Percentiles rank a stretch among this genome's conserved stretches.
Evolutionary conservation across 2,113 vertebrate species (phyloP).

Genomic region (Bucco capensis): DNA sequence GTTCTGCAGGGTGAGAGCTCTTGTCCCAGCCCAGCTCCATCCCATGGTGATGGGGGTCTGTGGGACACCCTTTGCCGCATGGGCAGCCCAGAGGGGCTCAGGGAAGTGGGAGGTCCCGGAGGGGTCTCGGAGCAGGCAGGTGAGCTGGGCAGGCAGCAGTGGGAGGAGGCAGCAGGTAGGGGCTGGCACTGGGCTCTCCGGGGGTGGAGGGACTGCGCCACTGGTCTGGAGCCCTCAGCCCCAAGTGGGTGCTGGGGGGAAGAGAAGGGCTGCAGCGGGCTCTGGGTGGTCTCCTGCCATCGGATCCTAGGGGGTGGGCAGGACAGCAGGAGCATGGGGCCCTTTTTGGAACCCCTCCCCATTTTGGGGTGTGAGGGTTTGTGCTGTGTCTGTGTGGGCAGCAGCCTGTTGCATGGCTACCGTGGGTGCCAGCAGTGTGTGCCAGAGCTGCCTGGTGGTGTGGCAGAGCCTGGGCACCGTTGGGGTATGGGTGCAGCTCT

Average conservation of each 20-base stretch:
- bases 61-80: background rate
- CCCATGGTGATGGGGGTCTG: background rate
- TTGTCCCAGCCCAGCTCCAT: background rate
- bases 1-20: background rate
- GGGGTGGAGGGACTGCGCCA: background rate
- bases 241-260: background rate
- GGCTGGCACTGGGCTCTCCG: background rate
- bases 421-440: fast-evolving
- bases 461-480: background rate
- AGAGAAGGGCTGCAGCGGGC: background rate
- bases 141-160: background rate
- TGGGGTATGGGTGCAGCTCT: background rate
- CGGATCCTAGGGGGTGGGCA: background rate
- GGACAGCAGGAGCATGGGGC: background rate
- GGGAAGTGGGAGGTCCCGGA: fast-evolving
- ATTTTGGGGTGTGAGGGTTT: fast-evolving
- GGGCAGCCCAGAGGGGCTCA: background rate
- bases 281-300: background rate
- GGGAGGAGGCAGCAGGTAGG: too few species aligned
- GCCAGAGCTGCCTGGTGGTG: background rate
- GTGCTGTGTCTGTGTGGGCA: background rate
- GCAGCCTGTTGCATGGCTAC: too few species aligned
- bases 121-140: background rate
- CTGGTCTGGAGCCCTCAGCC: background rate
- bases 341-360: background rate